phyloP scores from a whole-genome alignment of 2,113 vertebrate genomes.

The Poicephalus gulielmi region DNA sequence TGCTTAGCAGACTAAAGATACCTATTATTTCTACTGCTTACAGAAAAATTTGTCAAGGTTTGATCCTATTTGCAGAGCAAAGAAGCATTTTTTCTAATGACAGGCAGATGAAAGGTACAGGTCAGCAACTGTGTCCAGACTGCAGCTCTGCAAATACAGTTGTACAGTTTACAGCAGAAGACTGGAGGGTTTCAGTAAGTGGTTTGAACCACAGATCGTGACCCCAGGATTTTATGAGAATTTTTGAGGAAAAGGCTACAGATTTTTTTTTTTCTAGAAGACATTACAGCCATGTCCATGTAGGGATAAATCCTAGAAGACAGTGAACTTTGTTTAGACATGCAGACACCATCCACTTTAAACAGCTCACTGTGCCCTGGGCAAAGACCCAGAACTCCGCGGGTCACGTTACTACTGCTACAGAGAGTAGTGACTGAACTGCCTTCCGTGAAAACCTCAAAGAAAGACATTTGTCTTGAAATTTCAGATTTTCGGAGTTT shows the following conservation, averaged over 20 bases:
- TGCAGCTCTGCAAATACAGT: background rate
- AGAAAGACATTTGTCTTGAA: background rate
- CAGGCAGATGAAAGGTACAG: background rate
- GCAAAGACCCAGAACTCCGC: background rate
- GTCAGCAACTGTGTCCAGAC: background rate
- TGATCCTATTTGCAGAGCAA: background rate
- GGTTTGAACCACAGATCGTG: background rate
- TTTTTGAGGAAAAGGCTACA: background rate
- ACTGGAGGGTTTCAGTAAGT: background rate
- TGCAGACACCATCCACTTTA: background rate
- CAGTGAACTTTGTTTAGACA: background rate
- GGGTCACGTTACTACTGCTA: background rate
- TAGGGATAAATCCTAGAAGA: background rate
- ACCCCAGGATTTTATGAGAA: background rate
- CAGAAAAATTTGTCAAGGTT: background rate
- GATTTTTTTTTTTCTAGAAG: background rate
- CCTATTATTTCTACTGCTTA: background rate
- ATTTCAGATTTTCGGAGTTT: background rate
- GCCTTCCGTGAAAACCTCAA: background rate
- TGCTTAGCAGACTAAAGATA: background rate
- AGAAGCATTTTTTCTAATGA: background rate
- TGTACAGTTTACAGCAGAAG: background rate
- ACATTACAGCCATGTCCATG: background rate
- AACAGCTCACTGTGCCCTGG: background rate
- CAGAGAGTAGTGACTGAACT: background rate